A percentile compares a stretch with the other conserved stretches of the same genome.
Conservation (phyloP, 2,888 invertebrate species). For the Colostygia pectinataria region DNA sequence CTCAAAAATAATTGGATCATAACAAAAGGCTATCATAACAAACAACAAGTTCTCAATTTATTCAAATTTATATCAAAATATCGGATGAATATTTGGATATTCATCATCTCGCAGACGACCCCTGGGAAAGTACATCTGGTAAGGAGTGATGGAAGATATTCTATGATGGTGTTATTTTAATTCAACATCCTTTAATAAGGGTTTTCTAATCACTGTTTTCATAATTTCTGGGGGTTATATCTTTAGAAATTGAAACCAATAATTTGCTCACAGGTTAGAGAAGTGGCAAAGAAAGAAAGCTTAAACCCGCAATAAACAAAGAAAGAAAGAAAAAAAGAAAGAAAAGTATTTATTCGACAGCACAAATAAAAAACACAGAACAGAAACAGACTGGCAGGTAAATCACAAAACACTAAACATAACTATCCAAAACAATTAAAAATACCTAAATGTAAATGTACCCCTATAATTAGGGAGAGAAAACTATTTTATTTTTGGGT, state of each 20-base stretch:
- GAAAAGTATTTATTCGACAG: too few relatives aligned
- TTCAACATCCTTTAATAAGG: slow-evolving; percentile 7
- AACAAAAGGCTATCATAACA: slow-evolving; percentile 26
- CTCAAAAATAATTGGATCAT: slow-evolving; percentile 26
- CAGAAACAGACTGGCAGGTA: too few relatives aligned
- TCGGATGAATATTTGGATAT: slow-evolving; percentile 20
- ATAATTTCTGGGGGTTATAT: not conserved
- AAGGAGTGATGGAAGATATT: slow-evolving; percentile 6
- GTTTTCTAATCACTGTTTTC: not conserved
- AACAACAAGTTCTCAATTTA: slow-evolving; percentile 27
- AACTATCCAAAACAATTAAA: too few relatives aligned
- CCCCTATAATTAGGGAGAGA: too few relatives aligned
- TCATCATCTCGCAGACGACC: slow-evolving; percentile 29
- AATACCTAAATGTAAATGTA: too few relatives aligned
- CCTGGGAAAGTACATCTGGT: slow-evolving; percentile 31
- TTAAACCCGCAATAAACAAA: too few relatives aligned
- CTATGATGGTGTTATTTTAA: slow-evolving; percentile 13
- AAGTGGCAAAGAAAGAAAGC: too few relatives aligned
- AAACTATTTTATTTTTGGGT: too few relatives aligned
- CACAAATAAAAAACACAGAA: too few relatives aligned
- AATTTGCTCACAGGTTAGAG: too few relatives aligned
- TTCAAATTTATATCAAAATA: slow-evolving; percentile 34
- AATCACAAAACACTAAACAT: too few relatives aligned
- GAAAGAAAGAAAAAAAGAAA: too few relatives aligned
- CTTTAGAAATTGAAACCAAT: not conserved